Conservation (phyloP, 2,113 vertebrate species). For the Nothoprocta pentlandii region DNA sequence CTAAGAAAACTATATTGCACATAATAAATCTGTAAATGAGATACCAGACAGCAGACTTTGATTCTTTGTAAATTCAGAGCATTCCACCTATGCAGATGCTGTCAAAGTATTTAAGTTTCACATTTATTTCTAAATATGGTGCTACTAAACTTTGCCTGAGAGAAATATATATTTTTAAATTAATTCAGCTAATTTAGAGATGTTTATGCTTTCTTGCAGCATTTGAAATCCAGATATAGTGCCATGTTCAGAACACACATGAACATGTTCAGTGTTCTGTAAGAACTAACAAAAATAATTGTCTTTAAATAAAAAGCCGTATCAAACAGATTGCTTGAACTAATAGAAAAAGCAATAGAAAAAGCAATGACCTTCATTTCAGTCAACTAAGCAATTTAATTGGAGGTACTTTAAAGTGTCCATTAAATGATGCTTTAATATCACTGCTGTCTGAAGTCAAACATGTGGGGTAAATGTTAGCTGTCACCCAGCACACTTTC, state of each 20-base stretch:
- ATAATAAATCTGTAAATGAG: neutral
- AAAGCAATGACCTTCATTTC: neutral
- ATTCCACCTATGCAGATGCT: neutral
- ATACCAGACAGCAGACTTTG: neutral
- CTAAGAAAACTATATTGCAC: neutral
- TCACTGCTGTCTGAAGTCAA: neutral
- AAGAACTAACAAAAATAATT: neutral
- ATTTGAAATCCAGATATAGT: neutral
- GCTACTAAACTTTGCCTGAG: neutral
- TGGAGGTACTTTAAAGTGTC: neutral
- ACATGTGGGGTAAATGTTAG: neutral
- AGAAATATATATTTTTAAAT: neutral
- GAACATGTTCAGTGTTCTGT: neutral
- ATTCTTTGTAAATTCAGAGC: neutral
- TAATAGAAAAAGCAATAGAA: neutral
- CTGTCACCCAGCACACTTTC: neutral
- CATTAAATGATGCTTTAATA: neutral
- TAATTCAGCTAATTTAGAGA: neutral
- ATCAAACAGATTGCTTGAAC: neutral
- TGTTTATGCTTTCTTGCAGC: neutral
- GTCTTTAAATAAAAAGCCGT: neutral
- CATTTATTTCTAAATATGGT: neutral
- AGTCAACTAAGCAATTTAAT: neutral
- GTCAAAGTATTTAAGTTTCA: neutral
- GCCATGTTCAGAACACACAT: neutral